These are phyloP conservation scores for Amphilophus citrinellus DNA, from an alignment of 2,113 vertebrate genomes.

Conservation along the genomic window DNA sequence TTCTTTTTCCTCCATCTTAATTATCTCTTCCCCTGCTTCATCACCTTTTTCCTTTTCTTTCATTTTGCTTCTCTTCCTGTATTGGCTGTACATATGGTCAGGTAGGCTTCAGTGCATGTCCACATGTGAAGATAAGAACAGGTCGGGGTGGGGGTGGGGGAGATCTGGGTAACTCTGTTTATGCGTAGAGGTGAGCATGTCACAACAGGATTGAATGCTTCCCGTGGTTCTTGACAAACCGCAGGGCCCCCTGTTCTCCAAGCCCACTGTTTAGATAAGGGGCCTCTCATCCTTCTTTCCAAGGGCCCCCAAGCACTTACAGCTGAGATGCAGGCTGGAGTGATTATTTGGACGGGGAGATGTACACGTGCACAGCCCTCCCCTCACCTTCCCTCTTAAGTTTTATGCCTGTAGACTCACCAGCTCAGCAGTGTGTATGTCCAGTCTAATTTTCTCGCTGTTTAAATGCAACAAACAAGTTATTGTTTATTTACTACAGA, in stretches of 20 bases:
- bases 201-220: constrained; percentile 77
- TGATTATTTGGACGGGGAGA: constrained; percentile 68
- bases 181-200: constrained; percentile 61
- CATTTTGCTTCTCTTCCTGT: neutral
- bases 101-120: constrained; percentile 5
- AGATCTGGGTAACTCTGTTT: constrained; percentile 45
- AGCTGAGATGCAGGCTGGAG: constrained; percentile 71
- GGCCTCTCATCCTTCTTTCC: constrained; percentile 43
- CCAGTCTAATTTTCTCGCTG: constrained; percentile 1
- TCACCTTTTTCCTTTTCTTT: neutral
- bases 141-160: constrained; percentile 20
- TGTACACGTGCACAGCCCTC: constrained; percentile 50
- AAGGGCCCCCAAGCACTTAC: constrained; percentile 61
- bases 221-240: constrained; percentile 66
- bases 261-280: constrained; percentile 68
- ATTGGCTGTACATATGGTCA: neutral
- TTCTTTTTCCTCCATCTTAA: neutral
- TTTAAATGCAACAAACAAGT: constrained; percentile 35
- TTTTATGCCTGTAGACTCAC: constrained; percentile 47
- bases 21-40: neutral
- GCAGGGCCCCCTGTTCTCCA: constrained; percentile 24
- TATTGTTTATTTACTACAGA: constrained; percentile 42
- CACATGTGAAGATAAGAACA: constrained; percentile 32
- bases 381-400: neutral
- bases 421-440: constrained; percentile 52